Conservation (phyloP, 2,888 invertebrate genomes). For the Melinaea menophilus region DNA sequence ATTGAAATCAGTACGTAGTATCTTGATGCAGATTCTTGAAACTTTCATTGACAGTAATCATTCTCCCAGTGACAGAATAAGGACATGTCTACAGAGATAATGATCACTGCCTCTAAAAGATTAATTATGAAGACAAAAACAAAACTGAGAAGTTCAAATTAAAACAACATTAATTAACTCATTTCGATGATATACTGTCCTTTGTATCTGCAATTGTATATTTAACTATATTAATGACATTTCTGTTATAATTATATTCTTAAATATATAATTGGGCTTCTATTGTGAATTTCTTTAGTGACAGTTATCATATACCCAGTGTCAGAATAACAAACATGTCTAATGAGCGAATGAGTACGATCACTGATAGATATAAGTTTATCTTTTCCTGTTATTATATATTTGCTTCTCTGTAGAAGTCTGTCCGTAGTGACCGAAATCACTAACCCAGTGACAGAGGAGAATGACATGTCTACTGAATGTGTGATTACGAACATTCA, state of each 20-base stretch:
- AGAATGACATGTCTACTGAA: slow-evolving; percentile 25
- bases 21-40: background rate
- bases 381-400: no score
- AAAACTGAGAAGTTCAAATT: no score
- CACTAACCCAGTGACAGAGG: slow-evolving; percentile 33
- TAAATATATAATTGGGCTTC: background rate
- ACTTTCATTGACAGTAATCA: slow-evolving; percentile 14
- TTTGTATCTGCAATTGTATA: no score
- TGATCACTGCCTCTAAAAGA: no score
- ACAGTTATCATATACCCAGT: slow-evolving; percentile 41
- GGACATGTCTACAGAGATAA: slow-evolving; percentile 33
- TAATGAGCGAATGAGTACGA: slow-evolving; percentile 3
- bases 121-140: no score
- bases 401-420: no score
- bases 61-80: slow-evolving; percentile 30
- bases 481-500: slow-evolving; percentile 22
- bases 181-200: background rate
- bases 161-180: no score
- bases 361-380: slow-evolving; percentile 8
- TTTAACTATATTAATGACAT: no score
- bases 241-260: background rate
- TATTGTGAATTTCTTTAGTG: background rate
- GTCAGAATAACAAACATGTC: slow-evolving; percentile 37
- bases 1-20: background rate
- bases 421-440: slow-evolving; percentile 23